Evolutionary conservation across 2,113 vertebrate species (phyloP), one percentile per base, ranked within the genome.

Genomic region (Reinhardtius hippoglossoides): DNA sequence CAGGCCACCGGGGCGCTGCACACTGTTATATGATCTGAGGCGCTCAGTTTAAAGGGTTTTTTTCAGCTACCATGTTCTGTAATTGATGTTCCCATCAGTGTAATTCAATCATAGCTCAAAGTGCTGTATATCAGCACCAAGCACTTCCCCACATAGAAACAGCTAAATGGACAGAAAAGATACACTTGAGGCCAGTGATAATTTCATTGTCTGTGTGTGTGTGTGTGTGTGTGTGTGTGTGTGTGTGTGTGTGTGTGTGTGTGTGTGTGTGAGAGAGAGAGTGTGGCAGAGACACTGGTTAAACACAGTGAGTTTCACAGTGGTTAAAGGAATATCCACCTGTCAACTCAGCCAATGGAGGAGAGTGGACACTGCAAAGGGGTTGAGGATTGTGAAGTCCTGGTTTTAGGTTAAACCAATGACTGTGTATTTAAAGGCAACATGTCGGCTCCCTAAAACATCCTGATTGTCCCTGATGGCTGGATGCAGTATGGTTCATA

Each of bases 81-180:
- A 89, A 89, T 89, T 91, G 82, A 91, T 91, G 88, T 85, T 90
- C 80, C 88, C 88, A 92, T 93, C 86, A 88, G 85, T 89, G 91
- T 91, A 93, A 93, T 92, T 91, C 83, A 87, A 91, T 93, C 89
- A 89, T 35, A 72, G 63, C 82, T 86, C 70, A 86, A 91, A 92
- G 86, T 87, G 87, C 86, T 90, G 84, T 82, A 90, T 87, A 89
- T 91, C 89, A 87, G 84, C 72, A 74, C 72, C 84, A 84, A 90
- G 88, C 81, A 87, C 85, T 90, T 90, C 86, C 82, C 81, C 85
- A 87, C 87, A 89, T 67, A 80, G 71, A 85, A 85, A 84, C 65
- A 71, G 84, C 76, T 85, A 92, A 91, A 92, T 87, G 88, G 89
- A 87, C 86, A 87, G 88, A 88, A 88, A 91, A 88, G 74, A 93